phyloP scores from a whole-genome alignment of 2,888 invertebrate species.

The Acanthosoma haemorrhoidale region DNA sequence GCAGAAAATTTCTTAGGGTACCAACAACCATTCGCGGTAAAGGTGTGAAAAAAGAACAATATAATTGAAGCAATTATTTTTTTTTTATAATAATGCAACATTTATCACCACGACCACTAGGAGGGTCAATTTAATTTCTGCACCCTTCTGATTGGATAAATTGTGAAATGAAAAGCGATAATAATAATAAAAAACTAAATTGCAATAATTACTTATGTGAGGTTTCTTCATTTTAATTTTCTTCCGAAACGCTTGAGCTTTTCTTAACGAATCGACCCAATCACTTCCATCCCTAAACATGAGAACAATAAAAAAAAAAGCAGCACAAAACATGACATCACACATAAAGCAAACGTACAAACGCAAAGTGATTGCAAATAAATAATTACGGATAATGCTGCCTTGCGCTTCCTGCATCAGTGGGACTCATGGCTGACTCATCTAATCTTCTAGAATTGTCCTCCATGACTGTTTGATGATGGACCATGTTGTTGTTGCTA shows the following conservation, averaged over 20 bases:
- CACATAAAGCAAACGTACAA: background rate
- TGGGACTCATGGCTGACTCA: background rate
- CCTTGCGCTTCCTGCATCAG: background rate
- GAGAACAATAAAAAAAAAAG: background rate
- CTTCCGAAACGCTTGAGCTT: slow-evolving; percentile 16
- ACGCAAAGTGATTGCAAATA: background rate
- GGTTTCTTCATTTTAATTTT: slow-evolving; percentile 30
- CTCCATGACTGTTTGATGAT: slow-evolving; percentile 9
- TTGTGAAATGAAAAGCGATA: background rate
- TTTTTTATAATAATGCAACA: too few species aligned
- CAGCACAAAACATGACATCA: background rate
- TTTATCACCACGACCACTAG: too few species aligned
- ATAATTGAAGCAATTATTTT: too few species aligned
- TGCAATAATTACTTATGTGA: slow-evolving; percentile 18
- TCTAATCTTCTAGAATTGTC: slow-evolving; percentile 2
- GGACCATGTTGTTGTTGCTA: too few species aligned
- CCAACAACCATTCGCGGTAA: too few species aligned
- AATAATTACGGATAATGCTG: slow-evolving; percentile 10
- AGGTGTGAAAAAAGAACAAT: too few species aligned
- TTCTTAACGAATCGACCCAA: slow-evolving; percentile 22
- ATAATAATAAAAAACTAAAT: too few species aligned
- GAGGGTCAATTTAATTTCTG: background rate
- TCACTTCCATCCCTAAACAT: slow-evolving; percentile 15
- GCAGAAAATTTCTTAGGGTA: too few species aligned
- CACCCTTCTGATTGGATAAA: background rate